Base-by-base conservation (phyloP, 2,797 vertebrate genomes). In the Lutjanus campechanus region DNA sequence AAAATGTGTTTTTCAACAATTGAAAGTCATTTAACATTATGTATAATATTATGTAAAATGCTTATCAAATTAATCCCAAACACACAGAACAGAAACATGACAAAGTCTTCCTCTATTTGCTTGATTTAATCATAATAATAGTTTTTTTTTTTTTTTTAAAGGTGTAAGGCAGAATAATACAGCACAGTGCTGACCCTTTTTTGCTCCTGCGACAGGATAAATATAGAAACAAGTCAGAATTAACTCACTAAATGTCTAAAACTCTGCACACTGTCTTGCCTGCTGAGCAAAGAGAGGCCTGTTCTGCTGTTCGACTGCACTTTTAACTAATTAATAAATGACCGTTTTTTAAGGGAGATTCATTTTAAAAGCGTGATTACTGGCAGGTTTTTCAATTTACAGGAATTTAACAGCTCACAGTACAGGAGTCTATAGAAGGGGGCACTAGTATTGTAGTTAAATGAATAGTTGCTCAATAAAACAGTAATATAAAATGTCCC, bases 181-280 rank as follows among this genome's bases (percentile, higher is more conserved):
- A 54, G 40, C 5, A 36, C 36, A 65, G 20, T 19, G 12, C 49
- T 44, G 56, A 55, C 0, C 10, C 75, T 62, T 61, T 53, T 12
- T 36, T 66, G 12, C 20, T 76, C 19, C 17, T 49, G 22, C 29
- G 40, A 7, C 15, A 9, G 40, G 47, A 79, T 81, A 68, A 79
- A 86, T 72, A 68, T 69, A 85, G 68, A 78, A 75, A 69, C 17
- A 22, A 58, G 61, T 73, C 70, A 43, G 9, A 64, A 76, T 69
- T 65, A 4, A 53, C 40, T 19, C 25, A 60, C 1, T 81, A 81
- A 85, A 79, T 44, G 66, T 78, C 22, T 69, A 4, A n/a, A 80
- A 47, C 19, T 54, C 47, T 73, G 46, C 20, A 19, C 77, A 15
- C 49, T 74, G 41, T 36, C 13, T 36, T 73, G 70, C 29, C 68